Percentiles rank a stretch among this genome's conserved stretches.
These are phyloP conservation scores for Drosophila meridiana DNA, from an alignment of 2,888 invertebrate species.

Conservation along the genomic window DNA sequence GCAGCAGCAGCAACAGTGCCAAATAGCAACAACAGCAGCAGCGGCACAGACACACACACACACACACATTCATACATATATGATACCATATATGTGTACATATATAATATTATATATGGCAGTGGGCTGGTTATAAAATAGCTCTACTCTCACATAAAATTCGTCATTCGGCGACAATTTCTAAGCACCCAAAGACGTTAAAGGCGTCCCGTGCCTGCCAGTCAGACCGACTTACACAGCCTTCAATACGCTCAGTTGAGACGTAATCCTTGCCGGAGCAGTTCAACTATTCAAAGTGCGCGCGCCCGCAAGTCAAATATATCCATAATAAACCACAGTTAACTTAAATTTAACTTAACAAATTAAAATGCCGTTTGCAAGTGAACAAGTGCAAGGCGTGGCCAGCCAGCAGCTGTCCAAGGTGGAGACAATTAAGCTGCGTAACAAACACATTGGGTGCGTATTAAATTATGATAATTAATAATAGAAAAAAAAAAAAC, in stretches of 20 bases:
- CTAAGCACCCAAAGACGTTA: constrained; percentile 70
- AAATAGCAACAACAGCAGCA: constrained; percentile 12
- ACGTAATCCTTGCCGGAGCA: constrained; percentile 41
- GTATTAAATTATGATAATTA: constrained; percentile 70
- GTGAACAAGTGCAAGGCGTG: constrained; percentile 75
- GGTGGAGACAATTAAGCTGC: constrained; percentile 91
- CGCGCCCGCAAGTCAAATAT: neutral
- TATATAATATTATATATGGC: constrained; percentile 14
- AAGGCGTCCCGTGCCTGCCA: constrained; percentile 51
- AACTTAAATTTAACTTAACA: neutral
- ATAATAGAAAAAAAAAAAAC: neutral
- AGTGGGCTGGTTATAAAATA: constrained; percentile 73
- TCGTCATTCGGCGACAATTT: constrained; percentile 77
- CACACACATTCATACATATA: neutral
- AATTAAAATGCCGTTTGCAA: constrained; percentile 78
- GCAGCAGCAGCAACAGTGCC: constrained; percentile 10
- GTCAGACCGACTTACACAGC: constrained; percentile 10
- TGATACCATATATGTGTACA: constrained; percentile 6
- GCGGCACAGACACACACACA: neutral
- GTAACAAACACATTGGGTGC: constrained; percentile 94
- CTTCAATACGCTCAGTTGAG: constrained; percentile 17
- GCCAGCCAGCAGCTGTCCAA: constrained; percentile 90
- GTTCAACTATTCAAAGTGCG: constrained; percentile 29
- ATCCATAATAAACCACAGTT: too few species aligned
- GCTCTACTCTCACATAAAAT: constrained; percentile 60